Percentiles rank a stretch among this genome's conserved stretches.
phyloP scores from a whole-genome alignment of 2,888 invertebrate species.

The Polymixis lichenea region DNA sequence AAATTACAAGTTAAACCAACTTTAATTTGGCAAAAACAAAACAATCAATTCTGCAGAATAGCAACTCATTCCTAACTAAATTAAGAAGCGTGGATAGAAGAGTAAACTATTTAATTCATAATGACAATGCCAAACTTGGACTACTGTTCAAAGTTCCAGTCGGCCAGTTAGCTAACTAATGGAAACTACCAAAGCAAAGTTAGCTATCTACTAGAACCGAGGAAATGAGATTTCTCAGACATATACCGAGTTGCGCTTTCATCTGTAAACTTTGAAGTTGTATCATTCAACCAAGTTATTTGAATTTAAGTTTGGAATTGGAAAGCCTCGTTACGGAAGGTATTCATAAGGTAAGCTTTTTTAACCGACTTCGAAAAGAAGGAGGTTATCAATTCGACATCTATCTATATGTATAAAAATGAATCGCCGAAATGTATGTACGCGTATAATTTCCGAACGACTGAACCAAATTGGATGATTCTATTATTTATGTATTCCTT shows the following conservation, averaged over 20 bases:
- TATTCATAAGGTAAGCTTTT: not conserved
- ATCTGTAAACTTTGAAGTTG: conserved; percentile 21
- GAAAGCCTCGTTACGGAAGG: not conserved
- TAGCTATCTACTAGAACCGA: conserved; percentile 1
- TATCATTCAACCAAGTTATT: conserved; percentile 10
- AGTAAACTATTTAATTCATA: conserved; percentile 2
- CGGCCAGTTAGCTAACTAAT: conserved; percentile 17
- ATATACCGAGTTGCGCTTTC: conserved; percentile 15
- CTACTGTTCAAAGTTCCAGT: conserved; percentile 31
- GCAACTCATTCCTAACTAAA: conserved; percentile 19
- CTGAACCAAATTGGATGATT: too few relatives aligned
- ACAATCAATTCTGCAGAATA: conserved; percentile 15
- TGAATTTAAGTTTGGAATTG: conserved; percentile 1
- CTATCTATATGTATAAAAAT: too few relatives aligned
- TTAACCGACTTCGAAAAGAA: too few relatives aligned
- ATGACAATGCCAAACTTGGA: conserved; percentile 9
- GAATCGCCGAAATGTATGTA: too few relatives aligned
- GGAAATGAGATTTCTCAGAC: conserved; percentile 27
- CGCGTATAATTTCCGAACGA: too few relatives aligned
- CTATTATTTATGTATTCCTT: too few relatives aligned
- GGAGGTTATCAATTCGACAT: too few relatives aligned
- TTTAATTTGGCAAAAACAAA: conserved; percentile 23
- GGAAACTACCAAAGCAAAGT: conserved; percentile 15
- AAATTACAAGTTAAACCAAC: not conserved
- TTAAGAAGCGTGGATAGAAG: not conserved